A percentile compares a stretch with the other conserved stretches of the same genome.
Conservation (phyloP, 2,797 vertebrate species). For the Melopsittacus undulatus region DNA sequence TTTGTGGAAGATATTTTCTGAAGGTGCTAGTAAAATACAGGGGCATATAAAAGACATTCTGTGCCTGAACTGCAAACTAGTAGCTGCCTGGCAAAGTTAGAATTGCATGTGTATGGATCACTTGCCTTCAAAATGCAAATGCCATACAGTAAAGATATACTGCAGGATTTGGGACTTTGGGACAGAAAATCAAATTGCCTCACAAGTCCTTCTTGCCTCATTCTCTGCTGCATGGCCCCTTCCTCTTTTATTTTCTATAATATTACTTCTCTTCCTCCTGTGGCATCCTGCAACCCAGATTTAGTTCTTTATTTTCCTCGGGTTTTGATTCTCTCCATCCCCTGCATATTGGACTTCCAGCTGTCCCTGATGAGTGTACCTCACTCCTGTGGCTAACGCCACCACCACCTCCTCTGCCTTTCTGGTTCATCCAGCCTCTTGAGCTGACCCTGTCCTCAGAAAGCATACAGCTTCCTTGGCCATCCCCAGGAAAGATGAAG, state of each 20-base stretch:
- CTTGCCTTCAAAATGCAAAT: neutral
- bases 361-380: neutral
- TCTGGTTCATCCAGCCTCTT: neutral
- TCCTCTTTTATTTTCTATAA: neutral
- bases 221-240: neutral
- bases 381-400: neutral
- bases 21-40: neutral
- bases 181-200: neutral
- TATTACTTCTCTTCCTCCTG: neutral
- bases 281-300: neutral
- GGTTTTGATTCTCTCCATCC: neutral
- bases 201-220: neutral
- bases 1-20: neutral
- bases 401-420: neutral
- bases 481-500: neutral
- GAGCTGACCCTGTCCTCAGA: neutral
- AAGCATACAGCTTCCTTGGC: neutral
- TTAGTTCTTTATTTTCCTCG: neutral
- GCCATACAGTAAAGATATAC: rapidly evolving
- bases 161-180: neutral
- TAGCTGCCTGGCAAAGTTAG: neutral
- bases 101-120: neutral
- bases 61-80: neutral
- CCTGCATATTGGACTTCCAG: neutral
- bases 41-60: neutral